Percentiles rank a stretch among this genome's conserved stretches.
Evolutionary conservation across 2,888 invertebrate species (phyloP).

Genomic region (Kuschelorhynchus macadamiae): DNA sequence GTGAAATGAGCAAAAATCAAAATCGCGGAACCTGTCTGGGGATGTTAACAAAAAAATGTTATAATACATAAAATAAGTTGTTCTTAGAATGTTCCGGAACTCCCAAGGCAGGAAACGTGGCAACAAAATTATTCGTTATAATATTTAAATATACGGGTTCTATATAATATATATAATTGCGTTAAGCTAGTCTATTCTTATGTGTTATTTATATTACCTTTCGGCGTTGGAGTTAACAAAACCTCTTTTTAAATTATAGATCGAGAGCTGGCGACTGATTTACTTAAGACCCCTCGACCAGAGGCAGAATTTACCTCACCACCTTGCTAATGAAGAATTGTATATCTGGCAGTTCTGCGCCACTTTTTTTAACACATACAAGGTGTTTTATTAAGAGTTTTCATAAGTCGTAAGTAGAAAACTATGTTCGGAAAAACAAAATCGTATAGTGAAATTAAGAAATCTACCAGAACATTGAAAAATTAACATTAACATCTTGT

Average conservation of each 20-base stretch:
- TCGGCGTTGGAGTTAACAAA: slow-evolving; percentile 58
- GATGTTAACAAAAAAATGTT: slow-evolving; percentile 58
- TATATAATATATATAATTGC: slow-evolving; percentile 62
- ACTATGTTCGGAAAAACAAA: too few species aligned
- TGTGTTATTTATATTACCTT: slow-evolving; percentile 61
- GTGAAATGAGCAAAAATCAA: slow-evolving; percentile 69
- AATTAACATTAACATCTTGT: too few species aligned
- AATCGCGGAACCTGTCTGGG: slow-evolving; percentile 65
- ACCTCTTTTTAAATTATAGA: slow-evolving; percentile 55
- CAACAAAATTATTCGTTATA: slow-evolving; percentile 65
- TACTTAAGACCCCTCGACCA: too few species aligned
- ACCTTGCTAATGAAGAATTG: too few species aligned
- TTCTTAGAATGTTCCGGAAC: slow-evolving; percentile 68
- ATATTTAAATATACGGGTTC: slow-evolving; percentile 66
- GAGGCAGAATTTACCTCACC: too few species aligned
- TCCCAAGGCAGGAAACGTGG: slow-evolving; percentile 64
- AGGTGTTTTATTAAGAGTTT: too few species aligned
- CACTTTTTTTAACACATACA: too few species aligned
- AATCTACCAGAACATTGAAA: too few species aligned
- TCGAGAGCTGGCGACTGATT: too few species aligned
- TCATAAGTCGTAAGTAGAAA: too few species aligned
- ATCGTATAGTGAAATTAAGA: too few species aligned
- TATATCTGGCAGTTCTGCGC: too few species aligned
- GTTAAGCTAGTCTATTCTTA: slow-evolving; percentile 63
- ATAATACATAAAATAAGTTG: slow-evolving; percentile 67